Evolutionary conservation across 2,113 vertebrate genomes (phyloP).

Genomic region (Gadus macrocephalus): DNA sequence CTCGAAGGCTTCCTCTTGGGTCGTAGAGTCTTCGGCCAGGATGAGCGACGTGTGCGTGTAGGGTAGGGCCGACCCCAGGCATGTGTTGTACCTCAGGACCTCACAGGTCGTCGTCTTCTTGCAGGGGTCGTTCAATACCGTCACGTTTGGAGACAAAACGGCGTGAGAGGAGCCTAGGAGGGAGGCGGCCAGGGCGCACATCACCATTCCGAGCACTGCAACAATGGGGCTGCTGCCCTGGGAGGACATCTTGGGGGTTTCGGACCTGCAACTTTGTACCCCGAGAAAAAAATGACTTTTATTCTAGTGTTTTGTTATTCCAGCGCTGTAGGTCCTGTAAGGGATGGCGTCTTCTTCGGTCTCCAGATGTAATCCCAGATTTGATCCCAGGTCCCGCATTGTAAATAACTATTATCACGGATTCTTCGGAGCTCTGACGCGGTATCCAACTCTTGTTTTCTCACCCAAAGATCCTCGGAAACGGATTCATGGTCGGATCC

Average conservation of each 20-base stretch:
- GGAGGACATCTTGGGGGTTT: conserved; percentile 75
- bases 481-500: no score
- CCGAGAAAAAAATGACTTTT: background rate
- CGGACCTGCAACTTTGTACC: conserved; percentile 29
- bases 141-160: conserved; percentile 62
- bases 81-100: conserved; percentile 78
- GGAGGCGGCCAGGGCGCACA: conserved; percentile 50
- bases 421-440: conserved; percentile 33
- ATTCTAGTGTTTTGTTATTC: conserved; percentile 1
- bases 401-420: conserved; percentile 12
- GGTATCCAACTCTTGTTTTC: conserved; percentile 46
- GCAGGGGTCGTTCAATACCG: conserved; percentile 74
- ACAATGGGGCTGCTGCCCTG: conserved; percentile 64
- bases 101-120: conserved; percentile 83
- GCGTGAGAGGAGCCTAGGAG: conserved; percentile 38
- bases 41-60: conserved; percentile 86
- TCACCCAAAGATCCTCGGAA: conserved; percentile 2
- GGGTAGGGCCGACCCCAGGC: conserved; percentile 85
- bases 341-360: conserved; percentile 12
- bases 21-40: conserved; percentile 84
- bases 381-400: conserved; percentile 44
- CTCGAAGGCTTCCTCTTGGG: conserved; percentile 85
- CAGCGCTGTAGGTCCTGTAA: background rate
- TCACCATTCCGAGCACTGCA: conserved; percentile 64
- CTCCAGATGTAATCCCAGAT: background rate